Conservation (phyloP, 2,797 vertebrate genomes). For the Pseudochirops corinnae region DNA sequence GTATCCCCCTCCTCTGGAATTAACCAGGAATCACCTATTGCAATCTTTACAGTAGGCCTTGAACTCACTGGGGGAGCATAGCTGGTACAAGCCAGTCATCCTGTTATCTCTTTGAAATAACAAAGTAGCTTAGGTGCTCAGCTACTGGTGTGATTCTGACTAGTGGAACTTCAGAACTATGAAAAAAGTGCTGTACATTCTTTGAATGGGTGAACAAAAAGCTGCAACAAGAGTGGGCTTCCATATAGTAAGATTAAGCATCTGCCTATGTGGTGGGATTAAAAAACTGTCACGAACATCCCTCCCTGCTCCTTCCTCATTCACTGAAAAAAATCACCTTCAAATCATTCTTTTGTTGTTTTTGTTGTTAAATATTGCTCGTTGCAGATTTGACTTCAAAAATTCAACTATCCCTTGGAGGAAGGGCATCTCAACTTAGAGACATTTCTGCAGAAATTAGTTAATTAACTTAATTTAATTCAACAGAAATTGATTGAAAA, state of each 20-base stretch:
- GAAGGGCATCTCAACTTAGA: background rate
- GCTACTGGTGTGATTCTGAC: conserved; percentile 18
- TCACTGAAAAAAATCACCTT: background rate
- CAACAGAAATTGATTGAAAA: background rate
- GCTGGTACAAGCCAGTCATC: conserved; percentile 40
- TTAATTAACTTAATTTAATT: background rate
- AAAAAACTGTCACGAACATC: background rate
- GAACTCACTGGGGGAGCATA: conserved; percentile 35
- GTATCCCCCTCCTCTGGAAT: conserved; percentile 43
- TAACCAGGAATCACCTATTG: conserved; percentile 39
- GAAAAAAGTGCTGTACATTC: background rate
- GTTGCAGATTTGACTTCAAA: background rate
- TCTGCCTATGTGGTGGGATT: background rate
- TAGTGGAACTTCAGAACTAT: background rate
- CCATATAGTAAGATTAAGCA: background rate
- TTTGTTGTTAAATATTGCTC: background rate
- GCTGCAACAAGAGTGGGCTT: background rate
- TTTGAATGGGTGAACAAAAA: conserved; percentile 37
- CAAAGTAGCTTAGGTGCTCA: conserved; percentile 26
- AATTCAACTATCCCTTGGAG: background rate
- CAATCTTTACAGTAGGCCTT: conserved; percentile 20
- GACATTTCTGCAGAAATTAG: background rate
- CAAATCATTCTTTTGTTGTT: background rate
- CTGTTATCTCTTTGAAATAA: conserved; percentile 40
- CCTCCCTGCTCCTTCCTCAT: background rate